Base-by-base conservation (phyloP, 2,113 vertebrate genomes). In the Crotalus horridus region DNA sequence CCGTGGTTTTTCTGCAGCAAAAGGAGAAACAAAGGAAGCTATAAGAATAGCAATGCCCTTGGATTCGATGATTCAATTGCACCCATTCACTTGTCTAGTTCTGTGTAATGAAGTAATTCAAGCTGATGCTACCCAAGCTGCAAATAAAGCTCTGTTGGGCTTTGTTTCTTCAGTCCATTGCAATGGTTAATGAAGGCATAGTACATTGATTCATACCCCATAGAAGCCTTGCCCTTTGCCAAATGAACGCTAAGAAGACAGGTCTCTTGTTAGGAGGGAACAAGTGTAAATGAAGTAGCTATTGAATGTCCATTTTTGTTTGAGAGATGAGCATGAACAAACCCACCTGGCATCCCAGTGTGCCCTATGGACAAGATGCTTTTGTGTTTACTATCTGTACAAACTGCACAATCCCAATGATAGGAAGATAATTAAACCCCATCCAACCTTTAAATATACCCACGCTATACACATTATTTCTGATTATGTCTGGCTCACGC, bases 1-100 rank as follows among this genome's bases (percentile, higher is more conserved):
- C 94, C 99, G 98, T 9, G 98, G 98, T 95, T 98, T 99, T 95
- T 99, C 99, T 99, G 98, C 85, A 97, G 98, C 48, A 61, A 46
- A 33, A 90, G 26, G 91, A 93, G 81, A 61, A 26, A 85, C 51
- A 89, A 54, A 95, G 51, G 0, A 23, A 33, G 93, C 58, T 55
- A 12, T 0, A 89, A 61, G 90, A 6, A 0, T 20, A 10, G 24
- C 24, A 12, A 91, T 55, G 91, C 39, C 2, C 59, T 23, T 54
- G 89, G 58, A 7, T 1, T 29, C 33, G 13, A 2, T 7, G 94
- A 85, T 86, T 5, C 0, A 54, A 24, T 51, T 51, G 12, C 21
- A 3, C 0, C 48, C 20, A 86, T 86, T 89, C 95, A 81, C 69
- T 88, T 0, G 43, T 17, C 54, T 69, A 85, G 23, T 39, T 24